phyloP scores from a whole-genome alignment of 2,113 vertebrate species.

The Pitta sordida region DNA sequence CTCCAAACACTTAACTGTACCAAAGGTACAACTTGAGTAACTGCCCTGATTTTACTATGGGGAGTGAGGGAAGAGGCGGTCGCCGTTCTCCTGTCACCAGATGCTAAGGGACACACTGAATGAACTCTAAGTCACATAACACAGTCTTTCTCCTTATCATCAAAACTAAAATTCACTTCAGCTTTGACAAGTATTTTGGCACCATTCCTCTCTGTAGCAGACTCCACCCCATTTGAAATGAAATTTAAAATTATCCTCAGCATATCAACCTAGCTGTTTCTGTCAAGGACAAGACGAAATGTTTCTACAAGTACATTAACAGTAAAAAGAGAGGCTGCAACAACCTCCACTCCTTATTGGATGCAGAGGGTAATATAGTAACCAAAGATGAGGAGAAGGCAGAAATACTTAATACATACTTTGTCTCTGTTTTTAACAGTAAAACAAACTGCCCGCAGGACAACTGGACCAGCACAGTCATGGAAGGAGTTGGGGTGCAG shows the following conservation, averaged over 20 bases:
- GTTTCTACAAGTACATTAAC: too few species aligned
- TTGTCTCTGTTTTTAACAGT: too few species aligned
- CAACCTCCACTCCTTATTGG: too few species aligned
- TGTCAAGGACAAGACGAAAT: too few species aligned
- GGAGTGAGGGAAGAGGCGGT: background rate
- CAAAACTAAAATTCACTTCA: background rate
- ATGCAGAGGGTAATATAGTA: too few species aligned
- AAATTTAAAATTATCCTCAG: background rate
- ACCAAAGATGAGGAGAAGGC: too few species aligned
- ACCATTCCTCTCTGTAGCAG: background rate
- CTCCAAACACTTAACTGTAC: background rate
- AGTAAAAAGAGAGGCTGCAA: too few species aligned
- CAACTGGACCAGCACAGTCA: too few species aligned
- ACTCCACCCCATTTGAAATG: background rate
- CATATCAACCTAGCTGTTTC: too few species aligned
- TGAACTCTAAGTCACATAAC: background rate
- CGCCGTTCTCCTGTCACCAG: background rate
- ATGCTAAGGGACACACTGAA: background rate
- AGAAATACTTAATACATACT: too few species aligned
- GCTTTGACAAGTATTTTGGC: background rate
- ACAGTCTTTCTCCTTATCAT: background rate
- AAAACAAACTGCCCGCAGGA: too few species aligned
- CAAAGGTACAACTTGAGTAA: background rate
- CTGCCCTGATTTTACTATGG: background rate
- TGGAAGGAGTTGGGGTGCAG: too few species aligned